Evolutionary conservation across 2,113 vertebrate genomes (phyloP), one percentile per base, ranked within the genome.

Genomic region (Tychaedon coryphoeus): DNA sequence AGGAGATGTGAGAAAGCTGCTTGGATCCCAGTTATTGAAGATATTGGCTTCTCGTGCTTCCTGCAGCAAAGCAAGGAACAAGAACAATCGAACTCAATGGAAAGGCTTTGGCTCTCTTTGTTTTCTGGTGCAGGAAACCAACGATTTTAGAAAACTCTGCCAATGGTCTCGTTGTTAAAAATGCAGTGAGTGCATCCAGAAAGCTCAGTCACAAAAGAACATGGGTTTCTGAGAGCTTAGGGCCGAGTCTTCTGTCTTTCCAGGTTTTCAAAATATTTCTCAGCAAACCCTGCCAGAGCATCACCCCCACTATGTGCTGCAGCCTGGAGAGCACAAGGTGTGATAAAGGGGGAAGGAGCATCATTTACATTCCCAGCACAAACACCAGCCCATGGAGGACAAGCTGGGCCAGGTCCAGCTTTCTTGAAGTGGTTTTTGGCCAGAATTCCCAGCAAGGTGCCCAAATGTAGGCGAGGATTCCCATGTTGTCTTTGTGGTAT

Each of bases 181-280:
- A 82, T 22, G 58, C 23, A 47, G 85, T 42, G 15, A 90, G 43
- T 10, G 66, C n/a, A 66, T 90, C 91, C 95, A 95, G 73, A 90
- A 94, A 82, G 65, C 40, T 93, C 48, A 51, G 58, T 62, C 91
- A 70, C 69, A 93, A 84, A 92, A 0, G n/a, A 91, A 53, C 54
- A 23, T 2, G 87, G 62, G 10, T 75, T 78, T 64, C 14, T 24
- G 34, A 34, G 23, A 70, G 38, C 69, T 36, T 83, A 83, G 78
- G 86, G 88, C 31, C 66, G 28, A 2, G 0, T 48, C 88, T 73
- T 90, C 72, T 4, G 3, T 18, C 12, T 56, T 92, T 95, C 85
- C 75, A 87, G 90, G 86, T 82, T 95, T 89, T 88, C 82, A 74
- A 88, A 94, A 51, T 50, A 71, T 82, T 93, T 92, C 93, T 90